These are phyloP conservation scores for Mormyrus lacerda DNA, from an alignment of 2,113 vertebrate genomes.

Conservation along the genomic window DNA sequence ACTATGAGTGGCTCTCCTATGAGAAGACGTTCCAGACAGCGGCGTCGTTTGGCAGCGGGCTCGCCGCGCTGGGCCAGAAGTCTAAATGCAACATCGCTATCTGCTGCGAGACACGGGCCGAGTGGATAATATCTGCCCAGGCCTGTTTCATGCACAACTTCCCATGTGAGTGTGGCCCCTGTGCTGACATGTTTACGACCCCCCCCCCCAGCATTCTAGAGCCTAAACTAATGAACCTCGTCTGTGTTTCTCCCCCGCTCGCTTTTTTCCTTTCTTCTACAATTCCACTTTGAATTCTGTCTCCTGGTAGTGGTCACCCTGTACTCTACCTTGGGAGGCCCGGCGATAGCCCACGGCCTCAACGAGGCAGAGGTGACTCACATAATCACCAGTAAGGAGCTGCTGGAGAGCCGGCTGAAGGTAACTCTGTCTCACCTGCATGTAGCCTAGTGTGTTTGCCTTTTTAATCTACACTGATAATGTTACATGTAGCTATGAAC, in stretches of 20 bases:
- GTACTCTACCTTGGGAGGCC: slow-evolving; percentile 83
- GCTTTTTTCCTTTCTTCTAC: background rate
- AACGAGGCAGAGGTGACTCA: slow-evolving; percentile 91
- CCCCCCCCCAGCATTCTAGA: background rate
- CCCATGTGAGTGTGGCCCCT: slow-evolving; percentile 68
- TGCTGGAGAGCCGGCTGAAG: slow-evolving; percentile 87
- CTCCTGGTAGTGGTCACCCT: slow-evolving; percentile 79
- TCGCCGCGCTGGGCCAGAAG: slow-evolving; percentile 79
- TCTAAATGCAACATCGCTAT: slow-evolving; percentile 88
- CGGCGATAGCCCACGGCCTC: slow-evolving; percentile 85
- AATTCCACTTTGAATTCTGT: background rate
- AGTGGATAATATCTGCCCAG: slow-evolving; percentile 89
- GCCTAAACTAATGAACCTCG: background rate
- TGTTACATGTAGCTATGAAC: background rate
- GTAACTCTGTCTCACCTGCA: slow-evolving; percentile 50
- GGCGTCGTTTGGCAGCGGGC: slow-evolving; percentile 80
- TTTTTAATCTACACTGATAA: background rate
- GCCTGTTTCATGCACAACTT: slow-evolving; percentile 98
- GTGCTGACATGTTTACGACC: background rate
- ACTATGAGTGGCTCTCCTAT: slow-evolving; percentile 88
- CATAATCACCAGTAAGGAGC: slow-evolving; percentile 92
- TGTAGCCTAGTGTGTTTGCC: background rate
- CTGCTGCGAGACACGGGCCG: slow-evolving; percentile 92
- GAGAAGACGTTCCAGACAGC: slow-evolving; percentile 74
- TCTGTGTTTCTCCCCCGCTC: background rate